Conservation (phyloP, 2,113 vertebrate genomes). For the Rhipidura dahli region DNA sequence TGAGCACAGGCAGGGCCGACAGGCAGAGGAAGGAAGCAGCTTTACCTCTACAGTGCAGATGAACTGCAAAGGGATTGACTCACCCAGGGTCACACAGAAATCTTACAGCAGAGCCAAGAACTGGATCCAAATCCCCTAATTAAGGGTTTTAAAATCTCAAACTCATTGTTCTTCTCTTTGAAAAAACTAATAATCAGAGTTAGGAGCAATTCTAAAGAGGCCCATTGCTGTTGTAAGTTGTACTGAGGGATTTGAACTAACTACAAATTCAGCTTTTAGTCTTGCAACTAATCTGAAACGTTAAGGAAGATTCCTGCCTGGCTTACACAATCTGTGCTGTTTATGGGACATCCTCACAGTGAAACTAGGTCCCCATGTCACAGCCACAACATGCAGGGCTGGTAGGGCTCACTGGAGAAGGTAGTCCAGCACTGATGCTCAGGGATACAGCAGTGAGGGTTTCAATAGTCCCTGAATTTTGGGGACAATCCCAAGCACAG, state of each 20-base stretch:
- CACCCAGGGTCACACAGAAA: not conserved
- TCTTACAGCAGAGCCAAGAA: not conserved
- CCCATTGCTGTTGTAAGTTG: not conserved
- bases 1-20: not conserved
- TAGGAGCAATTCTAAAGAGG: not conserved
- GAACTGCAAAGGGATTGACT: not conserved
- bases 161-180: not conserved
- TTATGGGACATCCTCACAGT: not conserved
- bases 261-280: not conserved
- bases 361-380: not conserved
- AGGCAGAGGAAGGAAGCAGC: not conserved
- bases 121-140: not conserved
- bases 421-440: not conserved
- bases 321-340: not conserved
- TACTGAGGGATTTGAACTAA: not conserved
- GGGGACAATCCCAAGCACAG: not conserved
- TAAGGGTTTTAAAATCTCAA: not conserved
- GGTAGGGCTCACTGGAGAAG: not conserved
- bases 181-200: not conserved
- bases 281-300: not conserved
- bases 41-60: not conserved
- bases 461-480: not conserved
- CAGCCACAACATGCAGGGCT: not conserved
- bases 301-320: not conserved
- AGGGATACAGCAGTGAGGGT: not conserved